Base-by-base conservation (phyloP, 1,140 invertebrate species). In the Dreissena rostriformis region DNA sequence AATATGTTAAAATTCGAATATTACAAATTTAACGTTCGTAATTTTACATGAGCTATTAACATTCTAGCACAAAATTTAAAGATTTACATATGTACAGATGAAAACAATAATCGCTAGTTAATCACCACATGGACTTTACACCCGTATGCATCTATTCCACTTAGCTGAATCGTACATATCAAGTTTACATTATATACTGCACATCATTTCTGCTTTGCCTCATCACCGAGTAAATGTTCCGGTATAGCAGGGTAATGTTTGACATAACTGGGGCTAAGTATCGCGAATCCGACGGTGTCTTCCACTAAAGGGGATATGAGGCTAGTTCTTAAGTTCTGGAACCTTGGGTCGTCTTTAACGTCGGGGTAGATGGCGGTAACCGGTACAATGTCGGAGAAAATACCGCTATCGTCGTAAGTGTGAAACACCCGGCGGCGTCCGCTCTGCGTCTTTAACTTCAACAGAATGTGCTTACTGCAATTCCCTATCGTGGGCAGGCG, bases 361-460 rank as follows among this genome's bases (percentile, higher is more conserved):
- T 86, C 86, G 19, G 73, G 55, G 70, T 88, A 88, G 22, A 88
- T 86, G 14, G 84, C 67, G 63, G 87, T 75, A 8, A 87, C 61
- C 19, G 88, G 88, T n/a, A 88, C 86, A 61, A 87, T 67, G 24
- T 88, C 88, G 19, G 70, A 73, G 65, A 88, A 88, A 24, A 88
- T 78, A 17, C 77, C 84, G 24, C 82, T 84, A 26, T 88, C 86
- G 49, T 85, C 84, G 71, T 87, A 79, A 11, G 90, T 87, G 72
- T 91, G 88, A 68, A 87, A 86, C 55, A 89, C 66, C 57, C 87
- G 86, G 14, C 81, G 86, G 28, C 85, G 51, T 19, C 90, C 90
- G 63, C 76, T 85, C 17, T 80, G 70, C 8, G 86, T 87, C 49
- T 87, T 88, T n/a, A 88, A 22, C 76, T 86, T 88, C 24, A 91